phyloP scores from a whole-genome alignment of 64 coral and sea anemone species.

The Stichodactyla mertensii region DNA sequence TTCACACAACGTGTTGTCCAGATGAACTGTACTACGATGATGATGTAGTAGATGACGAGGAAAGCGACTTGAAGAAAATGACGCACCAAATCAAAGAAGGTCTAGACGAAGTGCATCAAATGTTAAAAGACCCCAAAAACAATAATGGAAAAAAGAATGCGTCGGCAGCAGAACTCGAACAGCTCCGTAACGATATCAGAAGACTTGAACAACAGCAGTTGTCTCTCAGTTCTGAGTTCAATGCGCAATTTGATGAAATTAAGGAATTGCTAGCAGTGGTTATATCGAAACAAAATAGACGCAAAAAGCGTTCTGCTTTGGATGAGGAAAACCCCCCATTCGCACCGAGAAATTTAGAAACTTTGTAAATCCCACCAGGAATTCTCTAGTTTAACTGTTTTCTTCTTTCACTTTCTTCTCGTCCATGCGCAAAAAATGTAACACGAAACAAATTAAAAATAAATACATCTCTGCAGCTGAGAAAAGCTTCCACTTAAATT shows the following conservation, averaged over 20 bases:
- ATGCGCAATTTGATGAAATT: slow-evolving; percentile 69
- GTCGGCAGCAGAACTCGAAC: slow-evolving; percentile 24
- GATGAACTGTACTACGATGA: slow-evolving; percentile 94
- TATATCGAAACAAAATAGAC: background rate
- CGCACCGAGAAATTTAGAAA: background rate
- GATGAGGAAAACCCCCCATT: background rate
- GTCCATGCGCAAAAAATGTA: background rate
- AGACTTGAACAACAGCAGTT: slow-evolving; percentile 68
- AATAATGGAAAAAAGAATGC: slow-evolving; percentile 15
- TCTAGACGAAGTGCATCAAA: slow-evolving; percentile 52
- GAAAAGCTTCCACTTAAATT: too few relatives aligned
- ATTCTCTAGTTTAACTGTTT: background rate
- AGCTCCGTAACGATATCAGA: slow-evolving; percentile 46
- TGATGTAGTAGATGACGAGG: slow-evolving; percentile 56
- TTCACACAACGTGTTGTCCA: slow-evolving; percentile 71
- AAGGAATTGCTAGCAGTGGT: slow-evolving; percentile 47
- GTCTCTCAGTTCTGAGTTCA: slow-evolving; percentile 56
- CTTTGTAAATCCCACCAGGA: background rate
- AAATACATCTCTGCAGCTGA: too few relatives aligned
- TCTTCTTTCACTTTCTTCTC: background rate
- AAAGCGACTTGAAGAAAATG: slow-evolving; percentile 80
- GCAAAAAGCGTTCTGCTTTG: background rate
- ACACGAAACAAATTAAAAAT: too few relatives aligned
- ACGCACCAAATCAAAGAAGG: slow-evolving; percentile 90
- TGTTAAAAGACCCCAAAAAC: slow-evolving; percentile 33